Conservation (phyloP, 1,140 invertebrate genomes). For the Apis cerana region DNA sequence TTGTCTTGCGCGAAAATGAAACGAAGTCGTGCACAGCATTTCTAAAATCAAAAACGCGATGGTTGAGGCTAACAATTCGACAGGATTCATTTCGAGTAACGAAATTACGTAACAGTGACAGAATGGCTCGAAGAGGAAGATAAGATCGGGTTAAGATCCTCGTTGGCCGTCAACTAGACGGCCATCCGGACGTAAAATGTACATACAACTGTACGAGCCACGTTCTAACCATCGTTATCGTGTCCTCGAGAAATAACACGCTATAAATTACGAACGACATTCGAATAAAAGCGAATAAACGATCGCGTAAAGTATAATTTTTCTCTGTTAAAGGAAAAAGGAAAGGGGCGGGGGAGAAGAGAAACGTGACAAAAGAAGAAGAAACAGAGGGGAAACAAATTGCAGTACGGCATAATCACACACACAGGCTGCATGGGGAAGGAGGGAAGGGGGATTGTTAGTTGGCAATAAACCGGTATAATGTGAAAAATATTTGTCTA, state of each 20-base stretch:
- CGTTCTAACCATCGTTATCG: not conserved
- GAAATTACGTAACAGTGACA: no score
- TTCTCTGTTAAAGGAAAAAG: not conserved
- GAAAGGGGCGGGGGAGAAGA: not conserved
- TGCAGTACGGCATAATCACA: not conserved
- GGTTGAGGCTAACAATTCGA: no score
- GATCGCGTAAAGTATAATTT: slow-evolving; percentile 4
- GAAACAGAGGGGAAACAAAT: not conserved
- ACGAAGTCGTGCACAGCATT: no score
- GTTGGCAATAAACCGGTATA: slow-evolving; percentile 44
- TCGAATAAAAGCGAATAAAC: slow-evolving; percentile 27
- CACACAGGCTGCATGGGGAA: no score
- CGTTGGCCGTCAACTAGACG: not conserved
- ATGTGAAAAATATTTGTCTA: slow-evolving; percentile 45
- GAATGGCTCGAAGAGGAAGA: no score
- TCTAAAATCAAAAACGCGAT: no score
- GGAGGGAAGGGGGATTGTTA: slow-evolving; percentile 13
- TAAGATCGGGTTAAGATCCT: not conserved
- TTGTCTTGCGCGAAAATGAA: no score
- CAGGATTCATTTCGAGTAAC: no score
- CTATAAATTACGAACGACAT: slow-evolving; percentile 15
- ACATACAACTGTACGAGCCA: not conserved
- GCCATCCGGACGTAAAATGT: not conserved
- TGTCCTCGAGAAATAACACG: not conserved
- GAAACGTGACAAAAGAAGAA: not conserved